Conservation (phyloP, 2,888 invertebrate genomes). For the Plebejus argus region DNA sequence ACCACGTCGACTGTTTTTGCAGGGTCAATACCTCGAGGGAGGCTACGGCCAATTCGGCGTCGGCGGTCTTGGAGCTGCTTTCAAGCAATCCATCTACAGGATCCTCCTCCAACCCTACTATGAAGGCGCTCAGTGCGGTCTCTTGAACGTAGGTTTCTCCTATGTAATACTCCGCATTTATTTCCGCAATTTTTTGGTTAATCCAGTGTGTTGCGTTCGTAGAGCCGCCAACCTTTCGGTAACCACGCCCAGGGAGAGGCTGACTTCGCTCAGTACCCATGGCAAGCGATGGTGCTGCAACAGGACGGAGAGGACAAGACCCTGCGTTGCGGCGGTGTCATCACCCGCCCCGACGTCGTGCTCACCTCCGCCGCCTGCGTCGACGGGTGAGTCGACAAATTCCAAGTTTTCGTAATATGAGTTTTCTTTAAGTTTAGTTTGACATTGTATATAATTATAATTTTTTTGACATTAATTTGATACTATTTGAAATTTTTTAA, state of each 20-base stretch:
- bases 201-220: neutral
- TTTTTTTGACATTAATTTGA: too few species aligned
- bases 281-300: slow-evolving; percentile 91
- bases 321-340: slow-evolving; percentile 89
- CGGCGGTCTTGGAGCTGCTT: slow-evolving; percentile 44
- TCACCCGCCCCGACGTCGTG: slow-evolving; percentile 87
- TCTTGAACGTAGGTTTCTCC: neutral
- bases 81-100: slow-evolving; percentile 48
- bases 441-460: too few species aligned
- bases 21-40: slow-evolving; percentile 45
- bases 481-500: too few species aligned
- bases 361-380: slow-evolving; percentile 91
- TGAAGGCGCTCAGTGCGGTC: slow-evolving; percentile 63
- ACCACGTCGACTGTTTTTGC: neutral
- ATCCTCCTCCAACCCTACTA: slow-evolving; percentile 59
- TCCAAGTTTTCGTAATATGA: neutral
- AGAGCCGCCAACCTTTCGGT: slow-evolving; percentile 66
- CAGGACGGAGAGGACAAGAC: slow-evolving; percentile 82
- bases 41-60: slow-evolving; percentile 50
- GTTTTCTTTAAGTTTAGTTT: too few species aligned
- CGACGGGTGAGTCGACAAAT: slow-evolving; percentile 82
- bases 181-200: too few species aligned
- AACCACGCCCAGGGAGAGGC: slow-evolving; percentile 79
- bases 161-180: neutral
- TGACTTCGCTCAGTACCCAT: slow-evolving; percentile 91